Evolutionary conservation across 2,888 invertebrate species (phyloP).

Genomic region (Leptinotarsa tumamoca): DNA sequence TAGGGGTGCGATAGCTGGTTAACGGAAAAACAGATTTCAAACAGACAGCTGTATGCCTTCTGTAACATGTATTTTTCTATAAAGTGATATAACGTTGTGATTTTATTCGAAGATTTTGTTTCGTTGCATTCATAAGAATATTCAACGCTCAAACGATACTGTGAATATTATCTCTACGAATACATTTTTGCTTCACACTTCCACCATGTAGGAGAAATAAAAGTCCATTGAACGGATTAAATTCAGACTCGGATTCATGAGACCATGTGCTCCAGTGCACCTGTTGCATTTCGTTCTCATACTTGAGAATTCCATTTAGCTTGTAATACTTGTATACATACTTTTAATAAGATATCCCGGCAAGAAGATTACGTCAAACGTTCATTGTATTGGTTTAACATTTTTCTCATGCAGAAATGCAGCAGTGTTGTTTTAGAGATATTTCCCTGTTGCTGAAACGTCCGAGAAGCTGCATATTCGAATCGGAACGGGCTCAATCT

Average conservation of each 20-base stretch:
- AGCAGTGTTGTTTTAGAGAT: slow-evolving; percentile 14
- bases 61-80: too few species aligned
- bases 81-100: too few species aligned
- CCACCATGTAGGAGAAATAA: neutral
- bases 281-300: slow-evolving; percentile 37
- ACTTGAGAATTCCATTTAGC: slow-evolving; percentile 34
- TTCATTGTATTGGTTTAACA: slow-evolving; percentile 22
- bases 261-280: slow-evolving; percentile 27
- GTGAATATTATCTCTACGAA: too few species aligned
- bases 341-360: slow-evolving; percentile 30
- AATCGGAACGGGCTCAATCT: neutral
- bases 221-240: slow-evolving; percentile 18
- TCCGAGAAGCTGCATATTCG: neutral
- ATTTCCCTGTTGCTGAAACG: slow-evolving; percentile 22
- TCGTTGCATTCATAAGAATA: too few species aligned
- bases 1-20: too few species aligned
- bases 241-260: slow-evolving; percentile 24
- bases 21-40: too few species aligned
- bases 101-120: too few species aligned
- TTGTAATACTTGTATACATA: slow-evolving; percentile 31
- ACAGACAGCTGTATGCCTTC: too few species aligned
- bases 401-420: slow-evolving; percentile 25
- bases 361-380: slow-evolving; percentile 29
- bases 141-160: too few species aligned
- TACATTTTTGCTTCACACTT: too few species aligned